phyloP scores from a whole-genome alignment of 1,140 invertebrate genomes.

The Sitophilus oryzae region DNA sequence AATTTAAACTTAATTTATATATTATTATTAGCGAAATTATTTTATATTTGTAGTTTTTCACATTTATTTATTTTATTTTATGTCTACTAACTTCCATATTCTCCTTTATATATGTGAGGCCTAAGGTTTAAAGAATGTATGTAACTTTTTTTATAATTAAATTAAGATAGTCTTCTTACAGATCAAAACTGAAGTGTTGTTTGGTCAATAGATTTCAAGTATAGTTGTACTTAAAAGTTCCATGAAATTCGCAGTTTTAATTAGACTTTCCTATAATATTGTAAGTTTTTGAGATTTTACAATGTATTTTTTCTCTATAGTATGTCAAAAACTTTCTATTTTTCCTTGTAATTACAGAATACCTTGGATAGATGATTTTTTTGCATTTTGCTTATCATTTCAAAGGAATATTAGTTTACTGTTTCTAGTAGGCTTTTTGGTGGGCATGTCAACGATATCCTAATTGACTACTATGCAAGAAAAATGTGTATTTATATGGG shows the following conservation, averaged over 20 bases:
- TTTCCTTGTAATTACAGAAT: slow-evolving; percentile 2
- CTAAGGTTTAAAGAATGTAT: not conserved
- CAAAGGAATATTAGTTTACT: slow-evolving; percentile 1
- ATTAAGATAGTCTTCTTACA: not conserved
- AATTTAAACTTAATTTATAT: slow-evolving; percentile 2
- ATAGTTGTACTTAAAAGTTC: slow-evolving; percentile 12
- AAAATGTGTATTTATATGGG: slow-evolving; percentile 12
- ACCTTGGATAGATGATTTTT: slow-evolving; percentile 7
- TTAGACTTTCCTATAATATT: slow-evolving; percentile 6
- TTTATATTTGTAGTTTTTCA: not conserved
- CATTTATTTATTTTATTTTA: slow-evolving; percentile 2
- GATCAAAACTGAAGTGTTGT: not conserved
- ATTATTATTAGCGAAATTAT: not conserved
- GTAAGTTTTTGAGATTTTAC: slow-evolving; percentile 2
- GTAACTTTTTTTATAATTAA: not conserved
- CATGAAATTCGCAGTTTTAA: slow-evolving; percentile 7
- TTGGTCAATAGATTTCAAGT: slow-evolving; percentile 15
- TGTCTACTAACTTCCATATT: not conserved
- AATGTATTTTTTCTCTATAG: not conserved
- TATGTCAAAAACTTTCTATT: slow-evolving; percentile 2
- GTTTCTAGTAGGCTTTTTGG: slow-evolving; percentile 6
- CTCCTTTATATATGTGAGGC: not conserved
- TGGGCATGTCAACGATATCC: slow-evolving; percentile 7
- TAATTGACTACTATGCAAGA: slow-evolving; percentile 6
- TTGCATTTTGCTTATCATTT: slow-evolving; percentile 8